Evolutionary conservation across 1,140 invertebrate genomes (phyloP).

Genomic region (Drosophila equinoxialis): DNA sequence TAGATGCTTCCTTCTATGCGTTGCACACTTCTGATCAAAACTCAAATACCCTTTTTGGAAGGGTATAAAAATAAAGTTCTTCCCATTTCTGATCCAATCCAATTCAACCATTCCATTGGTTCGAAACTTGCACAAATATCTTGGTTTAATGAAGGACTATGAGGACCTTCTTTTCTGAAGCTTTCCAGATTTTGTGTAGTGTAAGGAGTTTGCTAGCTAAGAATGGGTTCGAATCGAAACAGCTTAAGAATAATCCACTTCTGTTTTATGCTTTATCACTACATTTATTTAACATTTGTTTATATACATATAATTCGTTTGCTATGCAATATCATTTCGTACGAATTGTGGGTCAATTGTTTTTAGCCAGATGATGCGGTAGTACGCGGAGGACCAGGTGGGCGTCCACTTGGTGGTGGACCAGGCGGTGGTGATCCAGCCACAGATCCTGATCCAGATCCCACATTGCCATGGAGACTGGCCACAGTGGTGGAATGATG

Average conservation of each 20-base stretch:
- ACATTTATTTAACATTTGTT: not conserved
- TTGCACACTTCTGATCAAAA: too few relatives aligned
- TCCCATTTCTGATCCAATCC: too few relatives aligned
- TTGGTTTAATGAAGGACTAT: too few relatives aligned
- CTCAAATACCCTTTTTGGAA: too few relatives aligned
- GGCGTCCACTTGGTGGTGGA: constrained; percentile 34
- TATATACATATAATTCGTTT: not conserved
- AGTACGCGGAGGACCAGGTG: constrained; percentile 48
- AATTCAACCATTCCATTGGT: too few relatives aligned
- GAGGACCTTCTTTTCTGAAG: too few relatives aligned
- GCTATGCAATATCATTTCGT: not conserved
- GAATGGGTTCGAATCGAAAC: too few relatives aligned
- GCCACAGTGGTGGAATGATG: constrained; percentile 21
- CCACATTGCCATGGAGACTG: not conserved
- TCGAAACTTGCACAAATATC: too few relatives aligned
- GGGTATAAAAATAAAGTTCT: too few relatives aligned
- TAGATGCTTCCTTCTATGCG: too few relatives aligned
- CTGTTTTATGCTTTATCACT: not conserved
- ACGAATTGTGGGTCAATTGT: not conserved
- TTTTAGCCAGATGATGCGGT: constrained; percentile 23
- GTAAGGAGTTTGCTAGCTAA: too few relatives aligned
- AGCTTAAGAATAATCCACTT: not conserved
- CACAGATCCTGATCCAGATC: not conserved
- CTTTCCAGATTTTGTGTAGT: too few relatives aligned
- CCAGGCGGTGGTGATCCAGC: constrained; percentile 30